Percentiles rank a stretch among this genome's conserved stretches.
phyloP scores from a whole-genome alignment of 2,113 vertebrate genomes.

The Sciurus niger region DNA sequence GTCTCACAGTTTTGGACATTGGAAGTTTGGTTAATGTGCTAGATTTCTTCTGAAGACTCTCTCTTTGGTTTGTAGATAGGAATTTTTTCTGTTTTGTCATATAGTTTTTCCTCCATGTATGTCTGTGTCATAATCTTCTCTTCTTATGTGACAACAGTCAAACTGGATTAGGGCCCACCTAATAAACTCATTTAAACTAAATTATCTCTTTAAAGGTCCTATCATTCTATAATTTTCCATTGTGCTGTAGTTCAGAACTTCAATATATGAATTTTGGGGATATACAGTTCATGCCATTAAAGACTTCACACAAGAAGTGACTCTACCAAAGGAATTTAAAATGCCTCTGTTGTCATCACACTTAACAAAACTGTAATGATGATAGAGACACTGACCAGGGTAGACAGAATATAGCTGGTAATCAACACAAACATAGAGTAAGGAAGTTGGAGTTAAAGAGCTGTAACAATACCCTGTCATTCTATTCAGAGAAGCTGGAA shows the following conservation, averaged over 20 bases:
- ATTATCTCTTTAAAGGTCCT: background rate
- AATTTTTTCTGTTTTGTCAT: background rate
- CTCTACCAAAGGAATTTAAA: conserved; percentile 26
- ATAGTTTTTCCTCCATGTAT: background rate
- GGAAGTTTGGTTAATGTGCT: background rate
- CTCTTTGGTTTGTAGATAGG: background rate
- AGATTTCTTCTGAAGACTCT: background rate
- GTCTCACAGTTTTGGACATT: background rate
- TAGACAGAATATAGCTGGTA: background rate
- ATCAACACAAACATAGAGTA: background rate
- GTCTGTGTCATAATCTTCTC: background rate
- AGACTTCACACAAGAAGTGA: background rate
- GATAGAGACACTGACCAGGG: background rate
- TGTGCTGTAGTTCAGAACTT: background rate
- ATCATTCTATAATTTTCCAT: background rate
- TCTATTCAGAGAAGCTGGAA: background rate
- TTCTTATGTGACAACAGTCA: background rate
- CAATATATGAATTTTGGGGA: background rate
- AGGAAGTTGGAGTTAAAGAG: background rate
- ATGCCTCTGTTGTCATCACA: background rate
- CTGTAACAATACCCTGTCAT: accelerated
- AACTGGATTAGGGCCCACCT: background rate
- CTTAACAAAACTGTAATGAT: background rate
- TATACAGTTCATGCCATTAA: background rate
- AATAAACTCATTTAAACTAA: conserved; percentile 11